Evolutionary conservation across 2,888 invertebrate species (phyloP).

Genomic region (Tuberolachnus salignus): DNA sequence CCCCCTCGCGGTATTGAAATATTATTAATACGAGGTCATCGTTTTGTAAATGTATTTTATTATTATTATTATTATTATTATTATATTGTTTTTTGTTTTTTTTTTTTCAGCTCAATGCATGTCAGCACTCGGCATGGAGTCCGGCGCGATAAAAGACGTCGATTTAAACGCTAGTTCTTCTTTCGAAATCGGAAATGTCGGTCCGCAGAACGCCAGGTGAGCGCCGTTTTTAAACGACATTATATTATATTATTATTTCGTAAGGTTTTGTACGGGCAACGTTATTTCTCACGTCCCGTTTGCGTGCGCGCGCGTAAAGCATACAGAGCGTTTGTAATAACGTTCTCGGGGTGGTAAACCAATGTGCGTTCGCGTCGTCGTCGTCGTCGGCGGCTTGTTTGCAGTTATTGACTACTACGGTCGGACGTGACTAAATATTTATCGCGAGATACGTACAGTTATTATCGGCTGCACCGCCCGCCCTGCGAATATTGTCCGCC

Average conservation of each 20-base stretch:
- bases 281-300: conserved; percentile 35
- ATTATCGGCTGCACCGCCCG: too few relatives aligned
- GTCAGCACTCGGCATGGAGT: conserved; percentile 71
- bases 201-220: conserved; percentile 72
- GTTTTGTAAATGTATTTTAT: conserved; percentile 22
- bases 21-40: conserved; percentile 37
- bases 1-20: neutral
- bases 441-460: neutral
- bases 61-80: conserved; percentile 22
- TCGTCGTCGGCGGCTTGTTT: too few relatives aligned
- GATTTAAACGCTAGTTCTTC: conserved; percentile 72
- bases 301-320: conserved; percentile 1
- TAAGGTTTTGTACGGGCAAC: neutral
- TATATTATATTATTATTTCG: neutral
- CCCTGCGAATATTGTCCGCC: conserved; percentile 6
- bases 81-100: conserved; percentile 32
- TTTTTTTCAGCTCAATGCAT: conserved; percentile 67
- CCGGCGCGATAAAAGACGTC: conserved; percentile 68
- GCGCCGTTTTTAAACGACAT: conserved; percentile 55
- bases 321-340: conserved; percentile 20
- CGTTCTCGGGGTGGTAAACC: neutral
- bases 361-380: neutral
- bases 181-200: conserved; percentile 71
- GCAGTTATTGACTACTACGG: too few relatives aligned
- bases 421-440: conserved; percentile 39